phyloP scores from a whole-genome alignment of 2,113 vertebrate species.

The Neogale vison region DNA sequence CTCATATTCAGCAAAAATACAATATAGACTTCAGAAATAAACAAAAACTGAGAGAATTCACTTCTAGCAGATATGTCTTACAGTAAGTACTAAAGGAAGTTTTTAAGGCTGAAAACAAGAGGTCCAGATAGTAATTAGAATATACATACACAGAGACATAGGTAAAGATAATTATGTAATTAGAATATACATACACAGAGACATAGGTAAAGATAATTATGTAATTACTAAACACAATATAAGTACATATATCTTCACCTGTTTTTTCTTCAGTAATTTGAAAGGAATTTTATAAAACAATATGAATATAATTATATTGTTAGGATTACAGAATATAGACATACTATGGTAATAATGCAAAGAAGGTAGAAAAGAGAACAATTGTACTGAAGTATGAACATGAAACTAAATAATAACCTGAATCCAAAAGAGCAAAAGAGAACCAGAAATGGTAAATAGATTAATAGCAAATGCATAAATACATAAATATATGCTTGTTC shows the following conservation, averaged over 20 bases:
- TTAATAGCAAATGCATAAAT: not conserved
- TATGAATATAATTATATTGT: not conserved
- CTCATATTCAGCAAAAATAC: not conserved
- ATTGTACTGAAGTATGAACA: not conserved
- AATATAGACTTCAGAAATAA: not conserved
- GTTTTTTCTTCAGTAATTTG: not conserved
- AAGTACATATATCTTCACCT: not conserved
- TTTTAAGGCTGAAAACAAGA: not conserved
- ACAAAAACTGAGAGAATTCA: not conserved
- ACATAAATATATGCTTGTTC: not conserved
- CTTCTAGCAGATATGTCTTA: not conserved
- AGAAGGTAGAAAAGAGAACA: not conserved
- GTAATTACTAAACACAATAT: not conserved
- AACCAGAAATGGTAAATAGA: not conserved
- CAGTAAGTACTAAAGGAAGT: not conserved
- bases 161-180: not conserved
- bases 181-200: not conserved
- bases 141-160: not conserved
- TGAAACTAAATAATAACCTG: not conserved
- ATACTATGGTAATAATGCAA: not conserved
- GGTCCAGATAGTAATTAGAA: not conserved
- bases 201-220: not conserved
- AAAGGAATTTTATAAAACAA: not conserved
- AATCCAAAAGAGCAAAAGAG: not conserved
- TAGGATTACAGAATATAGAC: not conserved